A percentile compares a stretch with the other conserved stretches of the same genome.
phyloP scores from a whole-genome alignment of 2,113 vertebrate species.

The Mustela nigripes region DNA sequence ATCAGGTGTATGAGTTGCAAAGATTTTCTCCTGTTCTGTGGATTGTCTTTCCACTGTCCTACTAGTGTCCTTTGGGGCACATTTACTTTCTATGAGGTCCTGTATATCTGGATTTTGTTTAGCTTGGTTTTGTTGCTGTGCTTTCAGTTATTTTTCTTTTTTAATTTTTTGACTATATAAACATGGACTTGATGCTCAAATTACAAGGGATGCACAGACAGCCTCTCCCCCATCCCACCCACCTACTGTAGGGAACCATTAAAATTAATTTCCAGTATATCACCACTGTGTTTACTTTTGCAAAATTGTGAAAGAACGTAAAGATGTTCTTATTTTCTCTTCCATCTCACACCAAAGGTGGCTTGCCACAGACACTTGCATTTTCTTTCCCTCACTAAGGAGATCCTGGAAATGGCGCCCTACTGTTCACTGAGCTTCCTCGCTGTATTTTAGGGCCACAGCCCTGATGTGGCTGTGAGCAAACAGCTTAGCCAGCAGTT shows the following conservation, averaged over 20 bases:
- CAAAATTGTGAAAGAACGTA: neutral
- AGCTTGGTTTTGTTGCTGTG: neutral
- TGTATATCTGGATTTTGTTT: neutral
- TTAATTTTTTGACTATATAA: neutral
- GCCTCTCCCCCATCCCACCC: neutral
- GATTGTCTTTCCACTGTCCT: slow-evolving; percentile 18
- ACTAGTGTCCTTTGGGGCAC: neutral
- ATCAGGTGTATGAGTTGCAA: neutral
- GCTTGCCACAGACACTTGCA: neutral
- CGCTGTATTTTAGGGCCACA: neutral
- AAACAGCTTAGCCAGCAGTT: neutral
- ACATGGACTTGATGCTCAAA: neutral
- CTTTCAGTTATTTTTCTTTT: neutral
- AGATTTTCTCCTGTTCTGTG: neutral
- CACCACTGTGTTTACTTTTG: neutral
- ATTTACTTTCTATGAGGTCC: neutral
- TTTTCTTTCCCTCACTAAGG: neutral
- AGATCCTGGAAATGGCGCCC: neutral
- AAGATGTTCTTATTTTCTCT: neutral
- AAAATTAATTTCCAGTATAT: neutral
- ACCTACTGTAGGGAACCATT: neutral
- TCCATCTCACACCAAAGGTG: neutral
- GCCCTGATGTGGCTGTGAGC: no score
- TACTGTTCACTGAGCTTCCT: neutral
- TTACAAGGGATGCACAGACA: neutral